These are phyloP conservation scores for Chionis minor DNA, from an alignment of 2,113 vertebrate species.

Conservation along the genomic window DNA sequence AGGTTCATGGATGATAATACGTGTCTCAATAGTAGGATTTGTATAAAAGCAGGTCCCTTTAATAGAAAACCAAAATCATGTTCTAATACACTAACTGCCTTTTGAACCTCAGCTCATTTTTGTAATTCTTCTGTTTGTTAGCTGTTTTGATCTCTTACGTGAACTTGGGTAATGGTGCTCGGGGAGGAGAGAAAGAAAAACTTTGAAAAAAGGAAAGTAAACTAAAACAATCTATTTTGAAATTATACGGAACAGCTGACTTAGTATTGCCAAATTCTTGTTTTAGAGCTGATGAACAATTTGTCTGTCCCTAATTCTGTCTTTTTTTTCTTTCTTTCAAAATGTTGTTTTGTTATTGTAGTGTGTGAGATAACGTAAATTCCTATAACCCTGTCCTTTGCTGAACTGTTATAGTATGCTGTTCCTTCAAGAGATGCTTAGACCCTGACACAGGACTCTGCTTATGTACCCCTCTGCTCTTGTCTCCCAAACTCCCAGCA, in stretches of 20 bases:
- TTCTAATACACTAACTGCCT: neutral
- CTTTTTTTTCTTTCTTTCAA: neutral
- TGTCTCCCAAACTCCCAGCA: neutral
- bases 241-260: neutral
- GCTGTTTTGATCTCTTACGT: neutral
- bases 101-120: neutral
- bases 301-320: neutral
- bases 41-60: neutral
- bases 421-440: neutral
- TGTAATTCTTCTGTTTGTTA: neutral
- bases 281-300: neutral
- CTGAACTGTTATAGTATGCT: neutral
- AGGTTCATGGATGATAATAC: neutral
- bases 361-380: neutral
- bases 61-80: neutral
- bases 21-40: neutral
- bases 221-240: slow-evolving; percentile 5
- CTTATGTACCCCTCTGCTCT: neutral
- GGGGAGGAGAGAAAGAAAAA: neutral
- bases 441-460: neutral
- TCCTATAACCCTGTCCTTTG: neutral
- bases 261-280: slow-evolving; percentile 20
- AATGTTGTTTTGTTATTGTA: slow-evolving; percentile 7
- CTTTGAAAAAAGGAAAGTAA: slow-evolving; percentile 43
- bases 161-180: neutral